Evolutionary conservation across 2,888 invertebrate genomes (phyloP).

Genomic region (Drosophila eohydei): DNA sequence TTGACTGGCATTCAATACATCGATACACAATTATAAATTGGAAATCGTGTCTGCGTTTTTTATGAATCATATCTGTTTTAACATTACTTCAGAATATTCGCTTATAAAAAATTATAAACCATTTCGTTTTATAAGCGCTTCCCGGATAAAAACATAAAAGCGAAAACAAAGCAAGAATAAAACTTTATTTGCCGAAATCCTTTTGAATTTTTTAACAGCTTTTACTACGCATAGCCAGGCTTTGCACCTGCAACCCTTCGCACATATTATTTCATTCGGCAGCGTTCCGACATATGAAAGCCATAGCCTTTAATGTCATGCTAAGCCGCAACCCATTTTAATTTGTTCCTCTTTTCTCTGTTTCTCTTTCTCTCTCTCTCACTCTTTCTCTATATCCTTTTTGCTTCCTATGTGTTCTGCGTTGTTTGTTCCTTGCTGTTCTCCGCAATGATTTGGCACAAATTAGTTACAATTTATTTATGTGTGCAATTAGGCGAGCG

Average conservation of each 20-base stretch:
- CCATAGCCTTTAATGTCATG: conserved; percentile 47
- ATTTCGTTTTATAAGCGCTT: conserved; percentile 9
- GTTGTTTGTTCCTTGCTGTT: too few relatives aligned
- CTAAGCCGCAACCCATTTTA: conserved; percentile 55
- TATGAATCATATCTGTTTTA: conserved; percentile 1
- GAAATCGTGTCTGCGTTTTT: neutral
- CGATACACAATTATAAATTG: neutral
- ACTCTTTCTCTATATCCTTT: neutral
- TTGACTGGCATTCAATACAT: conserved; percentile 15
- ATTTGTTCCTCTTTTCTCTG: conserved; percentile 18
- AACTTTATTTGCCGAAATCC: conserved; percentile 19
- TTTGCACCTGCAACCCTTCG: conserved; percentile 31
- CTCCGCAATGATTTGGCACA: conserved; percentile 60
- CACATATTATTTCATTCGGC: conserved; percentile 46
- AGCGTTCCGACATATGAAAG: conserved; percentile 14
- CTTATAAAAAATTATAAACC: conserved; percentile 20
- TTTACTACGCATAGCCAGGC: conserved; percentile 17
- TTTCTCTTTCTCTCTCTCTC: neutral
- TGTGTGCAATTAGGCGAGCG: conserved; percentile 62
- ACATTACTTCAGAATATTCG: conserved; percentile 16
- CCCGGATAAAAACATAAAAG: neutral
- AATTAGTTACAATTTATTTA: conserved; percentile 74
- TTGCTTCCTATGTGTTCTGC: too few relatives aligned
- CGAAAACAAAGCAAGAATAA: neutral
- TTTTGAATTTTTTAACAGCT: conserved; percentile 35